phyloP scores from a whole-genome alignment of 1,140 invertebrate species.

The Diprion similis region DNA sequence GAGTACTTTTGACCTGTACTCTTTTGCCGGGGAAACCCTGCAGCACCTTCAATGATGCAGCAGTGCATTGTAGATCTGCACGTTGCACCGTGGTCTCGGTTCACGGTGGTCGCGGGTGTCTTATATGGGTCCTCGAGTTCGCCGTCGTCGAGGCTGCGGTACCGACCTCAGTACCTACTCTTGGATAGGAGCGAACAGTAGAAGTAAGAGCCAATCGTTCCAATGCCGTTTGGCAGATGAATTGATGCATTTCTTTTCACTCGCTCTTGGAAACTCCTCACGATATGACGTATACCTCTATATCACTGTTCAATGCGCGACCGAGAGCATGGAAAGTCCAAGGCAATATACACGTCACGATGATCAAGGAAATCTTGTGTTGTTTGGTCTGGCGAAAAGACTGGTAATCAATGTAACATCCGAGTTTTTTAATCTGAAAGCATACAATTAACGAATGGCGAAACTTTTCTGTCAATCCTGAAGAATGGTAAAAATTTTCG shows the following conservation, averaged over 20 bases:
- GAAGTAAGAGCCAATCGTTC: slow-evolving; percentile 10
- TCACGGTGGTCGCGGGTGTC: not conserved
- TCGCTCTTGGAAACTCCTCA: slow-evolving; percentile 19
- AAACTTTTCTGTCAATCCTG: no score
- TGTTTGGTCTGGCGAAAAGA: no score
- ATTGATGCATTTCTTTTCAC: slow-evolving; percentile 29
- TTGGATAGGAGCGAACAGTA: not conserved
- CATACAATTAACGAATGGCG: no score
- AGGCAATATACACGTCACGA: no score
- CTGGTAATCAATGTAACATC: no score
- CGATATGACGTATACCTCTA: no score
- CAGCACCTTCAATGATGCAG: not conserved
- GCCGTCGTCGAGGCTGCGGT: not conserved
- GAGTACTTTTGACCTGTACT: not conserved
- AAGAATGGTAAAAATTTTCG: no score
- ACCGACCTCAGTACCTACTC: not conserved
- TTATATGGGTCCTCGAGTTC: not conserved
- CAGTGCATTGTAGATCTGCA: not conserved
- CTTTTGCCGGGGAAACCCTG: not conserved
- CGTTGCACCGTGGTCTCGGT: not conserved
- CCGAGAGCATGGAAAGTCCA: no score
- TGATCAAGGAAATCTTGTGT: no score
- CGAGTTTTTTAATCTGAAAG: no score
- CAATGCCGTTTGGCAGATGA: slow-evolving; percentile 23
- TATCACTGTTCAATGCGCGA: no score